phyloP scores from a whole-genome alignment of 2,113 vertebrate species.

The Daboia siamensis region DNA sequence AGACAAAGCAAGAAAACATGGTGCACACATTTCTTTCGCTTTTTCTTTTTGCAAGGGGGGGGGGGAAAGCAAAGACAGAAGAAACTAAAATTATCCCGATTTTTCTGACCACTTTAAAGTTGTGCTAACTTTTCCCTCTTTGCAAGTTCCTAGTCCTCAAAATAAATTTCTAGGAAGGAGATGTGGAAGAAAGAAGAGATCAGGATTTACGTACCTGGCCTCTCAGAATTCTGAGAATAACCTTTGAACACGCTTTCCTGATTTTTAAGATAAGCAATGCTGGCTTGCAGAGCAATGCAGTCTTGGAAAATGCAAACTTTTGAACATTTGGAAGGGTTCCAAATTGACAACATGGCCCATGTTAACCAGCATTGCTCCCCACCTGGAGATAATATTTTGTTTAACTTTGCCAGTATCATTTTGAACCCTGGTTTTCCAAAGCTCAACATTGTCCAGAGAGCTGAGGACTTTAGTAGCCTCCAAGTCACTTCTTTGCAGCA shows the following conservation, averaged over 20 bases:
- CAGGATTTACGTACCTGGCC: background rate
- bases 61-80: background rate
- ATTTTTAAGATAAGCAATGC: background rate
- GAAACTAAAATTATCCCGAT: slow-evolving; percentile 18
- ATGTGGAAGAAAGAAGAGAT: background rate
- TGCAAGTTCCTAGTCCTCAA: background rate
- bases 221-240: background rate
- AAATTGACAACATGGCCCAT: background rate
- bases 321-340: background rate
- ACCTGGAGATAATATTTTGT: background rate
- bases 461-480: too few relatives aligned
- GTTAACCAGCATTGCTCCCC: background rate
- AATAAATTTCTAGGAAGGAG: background rate
- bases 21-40: background rate
- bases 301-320: background rate
- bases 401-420: background rate
- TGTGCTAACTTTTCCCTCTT: background rate
- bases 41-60: background rate
- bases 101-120: accelerated
- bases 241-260: background rate
- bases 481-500: too few relatives aligned
- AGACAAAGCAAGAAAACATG: background rate
- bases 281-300: background rate
- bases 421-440: background rate
- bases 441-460: background rate